Percentiles rank a stretch among this genome's conserved stretches.
Conservation (phyloP, 2,113 vertebrate genomes). For the Dunckerocampus dactyliophorus region DNA sequence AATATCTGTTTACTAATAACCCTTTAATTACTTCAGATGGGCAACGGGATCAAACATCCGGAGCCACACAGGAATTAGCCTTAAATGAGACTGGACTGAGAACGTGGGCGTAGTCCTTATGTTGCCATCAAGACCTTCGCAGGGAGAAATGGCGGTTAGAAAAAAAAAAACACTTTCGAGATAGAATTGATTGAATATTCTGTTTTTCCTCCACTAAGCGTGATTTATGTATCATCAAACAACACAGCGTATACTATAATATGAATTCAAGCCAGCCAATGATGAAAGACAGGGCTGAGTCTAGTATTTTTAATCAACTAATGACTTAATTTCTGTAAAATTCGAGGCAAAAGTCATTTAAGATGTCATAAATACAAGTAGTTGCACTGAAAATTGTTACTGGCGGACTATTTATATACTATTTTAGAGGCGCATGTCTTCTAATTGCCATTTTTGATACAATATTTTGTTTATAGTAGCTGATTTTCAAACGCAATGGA, state of each 20-base stretch:
- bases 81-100: constrained; percentile 68
- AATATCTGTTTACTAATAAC: constrained; percentile 82
- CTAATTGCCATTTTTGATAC: neutral
- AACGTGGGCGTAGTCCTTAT: constrained; percentile 52
- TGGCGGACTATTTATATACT: too few species aligned
- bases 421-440: too few species aligned
- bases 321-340: too few species aligned
- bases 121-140: constrained; percentile 57
- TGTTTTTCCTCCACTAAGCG: constrained; percentile 22
- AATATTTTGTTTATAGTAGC: neutral
- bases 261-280: constrained; percentile 11
- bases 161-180: constrained; percentile 8
- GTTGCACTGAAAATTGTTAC: too few species aligned
- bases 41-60: constrained; percentile 74
- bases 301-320: too few species aligned
- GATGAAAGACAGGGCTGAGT: constrained; percentile 2
- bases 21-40: constrained; percentile 82
- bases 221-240: constrained; percentile 36
- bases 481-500: neutral
- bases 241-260: constrained; percentile 23
- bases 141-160: constrained; percentile 34
- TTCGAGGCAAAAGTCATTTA: too few species aligned
- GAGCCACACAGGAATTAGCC: constrained; percentile 69
- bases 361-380: too few species aligned
- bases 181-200: constrained; percentile 35